Evolutionary conservation across 1,140 invertebrate genomes (phyloP), one percentile per base, ranked within the genome.

Genomic region (Lordiphosa mommai): DNA sequence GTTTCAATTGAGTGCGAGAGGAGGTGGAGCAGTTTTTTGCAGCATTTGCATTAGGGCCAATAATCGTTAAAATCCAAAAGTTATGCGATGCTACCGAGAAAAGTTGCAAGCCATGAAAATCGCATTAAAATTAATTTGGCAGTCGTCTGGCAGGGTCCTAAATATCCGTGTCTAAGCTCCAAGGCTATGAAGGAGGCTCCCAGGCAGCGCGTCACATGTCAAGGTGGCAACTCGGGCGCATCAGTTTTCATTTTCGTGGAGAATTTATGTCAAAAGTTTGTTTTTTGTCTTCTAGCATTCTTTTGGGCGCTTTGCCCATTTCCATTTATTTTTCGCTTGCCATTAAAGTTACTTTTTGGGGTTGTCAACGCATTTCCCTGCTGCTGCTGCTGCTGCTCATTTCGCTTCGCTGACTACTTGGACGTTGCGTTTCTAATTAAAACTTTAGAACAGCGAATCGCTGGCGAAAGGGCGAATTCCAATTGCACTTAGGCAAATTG

Each of bases 51-150:
- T 80, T 82, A 82, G 36, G 44, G 40, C 53, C 76, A 84, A 76
- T 84, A 84, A 72, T 84, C 76, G 77, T 82, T 84, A 80, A 80
- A 80, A 71, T 82, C 66, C 66, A 46, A 59, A 76, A 80, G 74
- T 79, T 80, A 73, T 63, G 73, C 70, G 33, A 61, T 36, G 70
- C 37, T 47, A 46, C 53, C 48, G 7, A 13, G 37, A 13, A 51
- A 20, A 51, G 17, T 40, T 43, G 33, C 52, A 33, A 56, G 41
- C 67, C 76, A 80, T 80, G 76, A 80, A 80, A 80, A 82, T 73
- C 76, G 76, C 74, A 80, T 82, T 80, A 80, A 80, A 80, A 80
- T 80, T 80, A 80, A 82, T 80, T 80, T 80, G 76, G 79, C 76
- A 82, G 53, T 80, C 65, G 70, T 70, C 74, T 74, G 66, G 66